Conservation (phyloP, 2,888 invertebrate species). For the Odontocerum albicorne region DNA sequence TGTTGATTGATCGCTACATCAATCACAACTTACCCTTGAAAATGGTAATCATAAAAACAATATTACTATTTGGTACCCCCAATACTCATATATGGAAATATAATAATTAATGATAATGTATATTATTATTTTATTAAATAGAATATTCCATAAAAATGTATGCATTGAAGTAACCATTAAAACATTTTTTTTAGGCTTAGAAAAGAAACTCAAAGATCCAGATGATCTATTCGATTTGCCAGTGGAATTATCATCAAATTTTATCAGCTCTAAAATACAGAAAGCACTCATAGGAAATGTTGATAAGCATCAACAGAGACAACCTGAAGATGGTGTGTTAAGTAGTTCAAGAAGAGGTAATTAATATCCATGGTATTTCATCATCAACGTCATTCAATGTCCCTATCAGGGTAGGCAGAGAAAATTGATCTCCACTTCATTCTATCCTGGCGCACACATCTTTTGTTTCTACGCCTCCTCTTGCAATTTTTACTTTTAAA, state of each 20-base stretch:
- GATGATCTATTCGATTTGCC: slow-evolving; percentile 87
- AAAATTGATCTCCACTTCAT: too few relatives aligned
- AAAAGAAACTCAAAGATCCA: slow-evolving; percentile 68
- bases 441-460: too few relatives aligned
- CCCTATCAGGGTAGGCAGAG: too few relatives aligned
- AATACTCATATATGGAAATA: not conserved
- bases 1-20: too few relatives aligned
- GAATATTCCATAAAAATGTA: slow-evolving; percentile 2
- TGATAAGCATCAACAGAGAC: slow-evolving; percentile 49
- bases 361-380: not conserved
- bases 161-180: not conserved
- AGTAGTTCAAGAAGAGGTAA: slow-evolving; percentile 8
- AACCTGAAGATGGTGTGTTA: not conserved
- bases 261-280: slow-evolving; percentile 63
- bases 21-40: too few relatives aligned
- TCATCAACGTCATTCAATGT: not conserved
- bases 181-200: slow-evolving; percentile 59
- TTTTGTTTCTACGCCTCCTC: too few relatives aligned
- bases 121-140: not conserved
- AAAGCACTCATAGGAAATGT: slow-evolving; percentile 58
- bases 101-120: too few relatives aligned
- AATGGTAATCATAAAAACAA: too few relatives aligned
- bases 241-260: slow-evolving; percentile 60
- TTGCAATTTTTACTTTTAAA: too few relatives aligned
- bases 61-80: too few relatives aligned